Percentiles rank a stretch among this genome's conserved stretches.
These are phyloP conservation scores for Odocoileus hemionus DNA, from an alignment of 2,113 vertebrate species.

Conservation along the genomic window DNA sequence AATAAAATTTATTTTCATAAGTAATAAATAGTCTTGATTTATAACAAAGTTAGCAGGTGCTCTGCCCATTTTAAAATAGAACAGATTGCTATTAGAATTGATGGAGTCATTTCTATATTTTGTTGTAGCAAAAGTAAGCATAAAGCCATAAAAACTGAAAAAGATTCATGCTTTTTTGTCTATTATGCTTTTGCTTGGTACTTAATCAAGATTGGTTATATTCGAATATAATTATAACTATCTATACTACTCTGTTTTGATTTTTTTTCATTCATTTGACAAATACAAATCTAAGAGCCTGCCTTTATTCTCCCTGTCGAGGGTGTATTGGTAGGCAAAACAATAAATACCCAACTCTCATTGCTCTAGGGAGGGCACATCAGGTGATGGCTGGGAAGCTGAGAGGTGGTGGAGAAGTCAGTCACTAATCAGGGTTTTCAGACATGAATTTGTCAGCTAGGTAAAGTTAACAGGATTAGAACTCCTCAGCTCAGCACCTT, in stretches of 20 bases:
- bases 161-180: background rate
- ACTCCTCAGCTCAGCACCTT: background rate
- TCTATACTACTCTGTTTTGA: background rate
- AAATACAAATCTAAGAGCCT: background rate
- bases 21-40: slow-evolving; percentile 2
- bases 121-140: background rate
- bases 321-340: background rate
- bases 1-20: slow-evolving; percentile 7
- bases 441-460: background rate
- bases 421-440: background rate
- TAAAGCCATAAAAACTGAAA: background rate
- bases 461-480: background rate
- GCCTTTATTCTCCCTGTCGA: background rate
- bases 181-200: background rate
- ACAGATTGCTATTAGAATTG: background rate
- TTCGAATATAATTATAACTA: background rate
- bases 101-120: background rate
- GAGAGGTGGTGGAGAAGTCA: background rate
- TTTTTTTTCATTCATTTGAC: slow-evolving; percentile 14
- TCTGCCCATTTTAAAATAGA: background rate
- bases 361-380: background rate
- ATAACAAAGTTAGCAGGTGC: background rate
- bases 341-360: background rate
- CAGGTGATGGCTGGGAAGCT: background rate
- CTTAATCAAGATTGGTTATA: background rate